A percentile compares a stretch with the other conserved stretches of the same genome.
These are phyloP conservation scores for Fistularia commersonii DNA, from an alignment of 2,797 vertebrate species.

Conservation along the genomic window DNA sequence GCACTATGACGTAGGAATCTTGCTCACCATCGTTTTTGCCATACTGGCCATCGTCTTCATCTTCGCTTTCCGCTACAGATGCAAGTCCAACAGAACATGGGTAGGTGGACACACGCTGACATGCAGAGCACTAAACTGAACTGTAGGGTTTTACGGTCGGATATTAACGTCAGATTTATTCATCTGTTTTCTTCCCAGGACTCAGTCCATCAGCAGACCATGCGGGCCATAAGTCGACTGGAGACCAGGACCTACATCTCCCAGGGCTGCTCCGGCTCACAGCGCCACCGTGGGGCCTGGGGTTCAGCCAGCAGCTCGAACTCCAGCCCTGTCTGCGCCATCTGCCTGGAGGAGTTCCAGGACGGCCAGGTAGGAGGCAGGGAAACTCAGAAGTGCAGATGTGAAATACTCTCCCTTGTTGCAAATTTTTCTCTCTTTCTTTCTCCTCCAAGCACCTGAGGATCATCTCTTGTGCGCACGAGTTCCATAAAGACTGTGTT, in stretches of 20 bases:
- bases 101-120: slow-evolving; percentile 59
- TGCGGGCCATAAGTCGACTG: slow-evolving; percentile 86
- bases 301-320: slow-evolving; percentile 90
- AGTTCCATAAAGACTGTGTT: slow-evolving; percentile 94
- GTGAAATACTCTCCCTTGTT: not conserved
- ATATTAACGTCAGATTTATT: not conserved
- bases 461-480: slow-evolving; percentile 93
- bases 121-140: no score
- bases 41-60: slow-evolving; percentile 85
- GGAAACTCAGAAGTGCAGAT: not conserved
- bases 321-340: slow-evolving; percentile 88
- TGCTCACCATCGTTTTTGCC: slow-evolving; percentile 88
- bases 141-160: no score
- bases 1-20: slow-evolving; percentile 91
- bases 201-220: slow-evolving; percentile 88
- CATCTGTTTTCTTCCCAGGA: slow-evolving; percentile 69
- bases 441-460: slow-evolving; percentile 81
- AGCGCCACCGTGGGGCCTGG: slow-evolving; percentile 63
- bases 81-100: slow-evolving; percentile 86
- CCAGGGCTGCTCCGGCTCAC: slow-evolving; percentile 68
- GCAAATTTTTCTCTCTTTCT: not conserved
- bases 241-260: slow-evolving; percentile 86
- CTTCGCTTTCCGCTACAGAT: slow-evolving; percentile 88
- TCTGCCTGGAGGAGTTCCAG: slow-evolving; percentile 95
- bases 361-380: slow-evolving; percentile 87